Percentiles rank a stretch among this genome's conserved stretches.
phyloP scores from a whole-genome alignment of 2,113 vertebrate species.

The Nothocercus julius region DNA sequence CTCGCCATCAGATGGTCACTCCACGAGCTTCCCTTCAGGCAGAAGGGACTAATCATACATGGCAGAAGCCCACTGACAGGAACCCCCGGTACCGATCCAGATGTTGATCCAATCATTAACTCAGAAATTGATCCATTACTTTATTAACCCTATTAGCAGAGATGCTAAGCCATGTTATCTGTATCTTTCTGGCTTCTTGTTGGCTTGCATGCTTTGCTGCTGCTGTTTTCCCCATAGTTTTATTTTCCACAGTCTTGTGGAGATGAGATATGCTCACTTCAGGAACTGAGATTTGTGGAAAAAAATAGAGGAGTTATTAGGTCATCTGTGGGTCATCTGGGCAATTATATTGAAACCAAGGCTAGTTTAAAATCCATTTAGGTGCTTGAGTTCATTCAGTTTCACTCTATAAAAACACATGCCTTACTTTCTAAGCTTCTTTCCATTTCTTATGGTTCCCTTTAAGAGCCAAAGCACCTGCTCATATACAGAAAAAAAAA shows the following conservation, averaged over 20 bases:
- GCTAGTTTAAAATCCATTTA: background rate
- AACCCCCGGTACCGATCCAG: background rate
- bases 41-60: background rate
- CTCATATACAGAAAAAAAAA: background rate
- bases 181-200: background rate
- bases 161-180: background rate
- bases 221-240: background rate
- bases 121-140: background rate
- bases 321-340: background rate
- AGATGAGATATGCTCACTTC: background rate
- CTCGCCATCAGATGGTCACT: background rate
- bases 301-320: background rate
- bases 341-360: background rate
- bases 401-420: background rate
- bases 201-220: background rate
- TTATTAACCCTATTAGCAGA: background rate
- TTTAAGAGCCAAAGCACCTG: background rate
- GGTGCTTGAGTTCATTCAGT: background rate
- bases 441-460: background rate
- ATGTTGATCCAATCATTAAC: background rate
- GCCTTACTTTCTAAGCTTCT: background rate
- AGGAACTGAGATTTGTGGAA: background rate
- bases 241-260: background rate
- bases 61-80: background rate
- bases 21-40: background rate